These are phyloP conservation scores for Cryptops parisi DNA, from an alignment of 2,888 invertebrate genomes.

Conservation along the genomic window DNA sequence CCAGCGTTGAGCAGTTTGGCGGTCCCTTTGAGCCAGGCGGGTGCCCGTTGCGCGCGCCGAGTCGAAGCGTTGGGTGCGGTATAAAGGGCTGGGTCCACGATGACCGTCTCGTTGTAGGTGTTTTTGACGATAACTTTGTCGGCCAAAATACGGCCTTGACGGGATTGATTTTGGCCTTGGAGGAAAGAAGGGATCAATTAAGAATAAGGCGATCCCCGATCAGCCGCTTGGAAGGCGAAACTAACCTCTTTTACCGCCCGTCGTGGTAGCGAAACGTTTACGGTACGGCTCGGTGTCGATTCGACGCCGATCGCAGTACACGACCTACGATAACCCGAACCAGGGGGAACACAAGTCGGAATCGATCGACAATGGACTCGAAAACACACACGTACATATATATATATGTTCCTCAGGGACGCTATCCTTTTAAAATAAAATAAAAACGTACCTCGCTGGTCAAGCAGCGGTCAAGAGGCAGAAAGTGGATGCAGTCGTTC, in stretches of 20 bases:
- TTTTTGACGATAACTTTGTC: slow-evolving; percentile 13
- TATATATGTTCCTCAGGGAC: too few relatives aligned
- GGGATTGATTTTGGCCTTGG: too few relatives aligned
- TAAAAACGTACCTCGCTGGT: slow-evolving; percentile 30
- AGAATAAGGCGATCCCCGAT: too few relatives aligned
- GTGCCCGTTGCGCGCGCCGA: too few relatives aligned
- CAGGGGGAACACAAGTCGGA: too few relatives aligned
- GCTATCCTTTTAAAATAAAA: not conserved
- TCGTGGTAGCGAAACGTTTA: slow-evolving; percentile 30
- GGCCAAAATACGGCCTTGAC: slow-evolving; percentile 11
- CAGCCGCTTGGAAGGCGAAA: too few relatives aligned
- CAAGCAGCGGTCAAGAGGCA: slow-evolving; percentile 34
- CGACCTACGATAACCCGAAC: too few relatives aligned
- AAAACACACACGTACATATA: not conserved
- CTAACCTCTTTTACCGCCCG: too few relatives aligned
- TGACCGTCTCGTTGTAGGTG: slow-evolving; percentile 14
- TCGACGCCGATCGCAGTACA: slow-evolving; percentile 33
- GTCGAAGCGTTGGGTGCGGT: not conserved
- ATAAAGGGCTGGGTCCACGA: slow-evolving; percentile 7
- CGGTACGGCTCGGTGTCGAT: slow-evolving; percentile 30
- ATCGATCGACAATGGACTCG: too few relatives aligned
- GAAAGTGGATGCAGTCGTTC: slow-evolving; percentile 31
- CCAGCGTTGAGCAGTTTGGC: slow-evolving; percentile 34
- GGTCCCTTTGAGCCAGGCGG: slow-evolving; percentile 32
- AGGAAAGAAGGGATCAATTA: too few relatives aligned